These are phyloP conservation scores for Eupeodes latifasciatus DNA, from an alignment of 2,888 invertebrate species.

Conservation along the genomic window DNA sequence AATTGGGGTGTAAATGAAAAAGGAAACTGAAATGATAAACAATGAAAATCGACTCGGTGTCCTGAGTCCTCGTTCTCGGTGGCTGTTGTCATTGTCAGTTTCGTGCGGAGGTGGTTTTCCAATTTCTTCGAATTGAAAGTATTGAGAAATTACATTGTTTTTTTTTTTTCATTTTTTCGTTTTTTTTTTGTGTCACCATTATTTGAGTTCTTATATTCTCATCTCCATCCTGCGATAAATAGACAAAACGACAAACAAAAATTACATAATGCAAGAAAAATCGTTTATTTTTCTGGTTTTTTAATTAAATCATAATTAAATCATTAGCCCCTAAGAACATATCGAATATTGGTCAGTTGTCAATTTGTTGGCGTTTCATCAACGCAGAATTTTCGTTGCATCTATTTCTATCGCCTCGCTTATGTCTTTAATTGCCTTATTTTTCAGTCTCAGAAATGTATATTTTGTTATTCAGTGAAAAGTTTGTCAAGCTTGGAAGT, in stretches of 20 bases:
- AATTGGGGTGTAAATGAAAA: conserved; percentile 48
- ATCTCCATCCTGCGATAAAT: neutral
- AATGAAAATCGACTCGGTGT: conserved; percentile 32
- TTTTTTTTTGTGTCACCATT: neutral
- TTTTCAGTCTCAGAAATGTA: too few species aligned
- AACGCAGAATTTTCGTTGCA: too few species aligned
- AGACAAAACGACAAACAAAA: neutral
- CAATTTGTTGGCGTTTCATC: too few species aligned
- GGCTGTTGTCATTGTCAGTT: conserved; percentile 46
- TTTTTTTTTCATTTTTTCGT: conserved; percentile 47
- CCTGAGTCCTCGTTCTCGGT: conserved; percentile 7
- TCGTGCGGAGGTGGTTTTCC: conserved; percentile 32
- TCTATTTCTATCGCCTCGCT: too few species aligned
- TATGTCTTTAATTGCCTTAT: too few species aligned
- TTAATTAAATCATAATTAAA: too few species aligned
- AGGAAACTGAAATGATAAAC: conserved; percentile 27
- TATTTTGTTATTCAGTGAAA: too few species aligned
- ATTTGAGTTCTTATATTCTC: neutral
- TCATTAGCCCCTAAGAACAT: too few species aligned
- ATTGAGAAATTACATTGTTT: conserved; percentile 60
- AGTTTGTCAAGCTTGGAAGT: too few species aligned
- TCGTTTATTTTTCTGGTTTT: neutral
- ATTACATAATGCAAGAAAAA: neutral
- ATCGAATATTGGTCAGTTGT: too few species aligned
- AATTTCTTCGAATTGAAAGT: conserved; percentile 48